These are phyloP conservation scores for Brachystomella parvula DNA, from an alignment of 1,140 invertebrate species.

Conservation along the genomic window DNA sequence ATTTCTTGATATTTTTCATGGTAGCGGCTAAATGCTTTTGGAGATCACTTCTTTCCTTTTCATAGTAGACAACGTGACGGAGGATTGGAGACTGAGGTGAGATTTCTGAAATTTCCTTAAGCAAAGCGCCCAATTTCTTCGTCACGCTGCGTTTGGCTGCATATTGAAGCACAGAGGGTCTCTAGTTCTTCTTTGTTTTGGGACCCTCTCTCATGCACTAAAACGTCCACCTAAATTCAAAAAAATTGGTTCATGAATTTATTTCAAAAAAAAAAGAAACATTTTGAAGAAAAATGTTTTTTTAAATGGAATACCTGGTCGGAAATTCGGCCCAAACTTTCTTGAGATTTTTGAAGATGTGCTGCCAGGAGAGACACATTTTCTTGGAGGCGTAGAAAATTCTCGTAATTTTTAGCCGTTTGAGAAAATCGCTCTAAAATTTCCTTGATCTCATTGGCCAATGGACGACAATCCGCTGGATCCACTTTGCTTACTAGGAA, in stretches of 20 bases:
- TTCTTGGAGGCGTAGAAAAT: too few relatives aligned
- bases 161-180: not conserved
- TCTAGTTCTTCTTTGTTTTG: not conserved
- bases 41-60: conserved; percentile 14
- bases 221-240: not conserved
- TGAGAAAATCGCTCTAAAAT: too few relatives aligned
- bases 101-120: not conserved
- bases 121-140: not conserved
- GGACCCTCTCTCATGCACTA: not conserved
- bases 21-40: conserved; percentile 6
- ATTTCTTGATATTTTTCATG: not conserved
- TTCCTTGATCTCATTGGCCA: too few relatives aligned
- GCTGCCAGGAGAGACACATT: too few relatives aligned
- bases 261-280: too few relatives aligned
- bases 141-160: not conserved
- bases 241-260: not conserved
- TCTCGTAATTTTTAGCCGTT: too few relatives aligned
- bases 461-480: too few relatives aligned
- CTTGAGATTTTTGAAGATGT: not conserved
- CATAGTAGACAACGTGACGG: not conserved
- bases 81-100: not conserved
- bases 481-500: too few relatives aligned
- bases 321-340: not conserved
- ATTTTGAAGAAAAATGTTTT: not conserved
- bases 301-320: not conserved